Conservation (phyloP, 2,888 invertebrate genomes). For the Epinotia brunnichana region DNA sequence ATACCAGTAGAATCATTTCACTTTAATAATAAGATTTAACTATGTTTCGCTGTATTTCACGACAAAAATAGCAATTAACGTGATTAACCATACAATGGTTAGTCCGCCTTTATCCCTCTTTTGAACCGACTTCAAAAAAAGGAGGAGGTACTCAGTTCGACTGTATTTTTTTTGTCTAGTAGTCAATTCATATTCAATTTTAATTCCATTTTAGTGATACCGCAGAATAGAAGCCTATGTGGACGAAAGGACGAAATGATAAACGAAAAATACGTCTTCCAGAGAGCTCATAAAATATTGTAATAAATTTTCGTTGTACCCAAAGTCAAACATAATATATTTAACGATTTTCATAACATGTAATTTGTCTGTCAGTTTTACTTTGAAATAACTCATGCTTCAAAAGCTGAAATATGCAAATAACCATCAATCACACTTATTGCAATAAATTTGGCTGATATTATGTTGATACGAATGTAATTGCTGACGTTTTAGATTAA, state of each 20-base stretch:
- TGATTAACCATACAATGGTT: no score
- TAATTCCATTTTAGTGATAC: neutral
- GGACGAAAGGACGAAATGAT: conserved; percentile 13
- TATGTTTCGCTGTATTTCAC: no score
- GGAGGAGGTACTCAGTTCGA: no score
- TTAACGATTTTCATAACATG: neutral
- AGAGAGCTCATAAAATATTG: conserved; percentile 32
- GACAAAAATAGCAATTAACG: no score
- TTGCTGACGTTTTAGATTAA: no score
- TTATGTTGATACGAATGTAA: neutral
- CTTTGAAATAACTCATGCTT: neutral
- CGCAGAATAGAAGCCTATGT: neutral
- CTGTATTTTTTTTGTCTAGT: no score
- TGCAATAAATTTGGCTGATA: neutral
- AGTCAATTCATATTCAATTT: neutral
- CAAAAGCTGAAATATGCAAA: neutral
- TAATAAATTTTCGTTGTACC: conserved; percentile 31
- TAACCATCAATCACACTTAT: neutral
- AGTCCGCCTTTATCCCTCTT: no score
- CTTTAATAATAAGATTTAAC: no score
- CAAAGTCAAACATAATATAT: conserved; percentile 10
- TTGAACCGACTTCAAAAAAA: no score
- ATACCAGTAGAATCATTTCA: no score
- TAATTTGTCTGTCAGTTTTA: conserved; percentile 22
- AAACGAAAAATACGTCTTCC: conserved; percentile 14